Evolutionary conservation across 2,113 vertebrate genomes (phyloP).

Genomic region (Anguilla japonica): DNA sequence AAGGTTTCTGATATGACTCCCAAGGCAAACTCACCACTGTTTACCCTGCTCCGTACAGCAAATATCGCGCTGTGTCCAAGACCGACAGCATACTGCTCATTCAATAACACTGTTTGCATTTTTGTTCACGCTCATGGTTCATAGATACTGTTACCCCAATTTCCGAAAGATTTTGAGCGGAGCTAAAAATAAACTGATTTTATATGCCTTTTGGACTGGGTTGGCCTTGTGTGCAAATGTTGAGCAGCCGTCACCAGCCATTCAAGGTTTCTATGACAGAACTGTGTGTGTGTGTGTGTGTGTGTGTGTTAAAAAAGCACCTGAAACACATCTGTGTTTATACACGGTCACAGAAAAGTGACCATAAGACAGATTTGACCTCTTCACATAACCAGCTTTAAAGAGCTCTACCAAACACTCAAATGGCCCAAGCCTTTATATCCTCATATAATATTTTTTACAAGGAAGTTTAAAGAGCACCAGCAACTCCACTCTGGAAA

Average conservation of each 20-base stretch:
- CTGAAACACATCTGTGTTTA: background rate
- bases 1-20: conserved; percentile 59
- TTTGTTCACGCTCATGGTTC: conserved; percentile 43
- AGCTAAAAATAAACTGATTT: conserved; percentile 34
- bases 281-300: background rate
- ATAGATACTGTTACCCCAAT: conserved; percentile 35
- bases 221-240: conserved; percentile 17
- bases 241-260: background rate
- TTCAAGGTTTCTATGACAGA: background rate
- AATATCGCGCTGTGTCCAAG: conserved; percentile 48
- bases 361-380: background rate
- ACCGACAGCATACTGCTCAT: conserved; percentile 48
- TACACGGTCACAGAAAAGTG: background rate
- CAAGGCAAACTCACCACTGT: conserved; percentile 52
- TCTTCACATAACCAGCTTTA: background rate
- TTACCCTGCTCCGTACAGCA: conserved; percentile 51
- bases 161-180: conserved; percentile 29
- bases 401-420: background rate
- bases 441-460: background rate
- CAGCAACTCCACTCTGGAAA: background rate
- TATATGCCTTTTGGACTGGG: conserved; percentile 4
- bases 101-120: conserved; percentile 47
- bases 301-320: background rate
- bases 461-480: background rate
- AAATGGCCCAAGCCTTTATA: background rate